phyloP scores from a whole-genome alignment of 2,113 vertebrate genomes.

The Cyanoderma ruficeps region DNA sequence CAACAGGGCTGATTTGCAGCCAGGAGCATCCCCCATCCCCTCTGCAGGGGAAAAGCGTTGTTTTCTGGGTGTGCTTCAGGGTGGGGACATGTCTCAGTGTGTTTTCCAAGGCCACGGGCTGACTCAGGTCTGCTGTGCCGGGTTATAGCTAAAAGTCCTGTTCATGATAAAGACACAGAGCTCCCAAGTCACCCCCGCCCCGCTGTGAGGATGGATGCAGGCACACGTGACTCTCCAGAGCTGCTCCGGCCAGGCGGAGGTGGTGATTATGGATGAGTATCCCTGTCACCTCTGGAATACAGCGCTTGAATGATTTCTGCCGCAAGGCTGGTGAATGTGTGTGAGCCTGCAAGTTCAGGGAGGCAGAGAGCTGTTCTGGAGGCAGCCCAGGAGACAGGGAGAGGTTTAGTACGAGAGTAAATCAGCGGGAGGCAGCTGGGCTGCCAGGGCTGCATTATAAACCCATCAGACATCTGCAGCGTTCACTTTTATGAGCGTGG shows the following conservation, averaged over 20 bases:
- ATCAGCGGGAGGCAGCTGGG: background rate
- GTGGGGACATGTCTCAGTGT: fast-evolving
- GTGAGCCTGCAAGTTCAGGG: background rate
- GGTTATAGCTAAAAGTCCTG: background rate
- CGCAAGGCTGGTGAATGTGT: background rate
- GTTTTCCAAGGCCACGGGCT: background rate
- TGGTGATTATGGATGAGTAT: background rate
- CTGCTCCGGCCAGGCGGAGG: background rate
- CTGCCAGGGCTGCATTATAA: background rate
- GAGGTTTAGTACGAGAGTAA: background rate
- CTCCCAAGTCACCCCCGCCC: background rate
- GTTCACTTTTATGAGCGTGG: fast-evolving
- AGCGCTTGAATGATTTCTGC: background rate
- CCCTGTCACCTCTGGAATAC: background rate
- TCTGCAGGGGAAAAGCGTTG: fast-evolving
- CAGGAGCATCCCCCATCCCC: background rate
- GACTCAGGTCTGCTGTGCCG: fast-evolving
- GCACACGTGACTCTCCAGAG: background rate
- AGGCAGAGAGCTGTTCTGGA: background rate
- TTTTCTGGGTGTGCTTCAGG: background rate
- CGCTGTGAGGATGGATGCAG: background rate
- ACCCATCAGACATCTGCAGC: background rate
- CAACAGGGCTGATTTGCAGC: background rate
- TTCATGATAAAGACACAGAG: background rate
- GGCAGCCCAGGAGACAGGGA: background rate